Evolutionary conservation across 2,888 invertebrate species (phyloP).

Genomic region (Eristalis tenax): DNA sequence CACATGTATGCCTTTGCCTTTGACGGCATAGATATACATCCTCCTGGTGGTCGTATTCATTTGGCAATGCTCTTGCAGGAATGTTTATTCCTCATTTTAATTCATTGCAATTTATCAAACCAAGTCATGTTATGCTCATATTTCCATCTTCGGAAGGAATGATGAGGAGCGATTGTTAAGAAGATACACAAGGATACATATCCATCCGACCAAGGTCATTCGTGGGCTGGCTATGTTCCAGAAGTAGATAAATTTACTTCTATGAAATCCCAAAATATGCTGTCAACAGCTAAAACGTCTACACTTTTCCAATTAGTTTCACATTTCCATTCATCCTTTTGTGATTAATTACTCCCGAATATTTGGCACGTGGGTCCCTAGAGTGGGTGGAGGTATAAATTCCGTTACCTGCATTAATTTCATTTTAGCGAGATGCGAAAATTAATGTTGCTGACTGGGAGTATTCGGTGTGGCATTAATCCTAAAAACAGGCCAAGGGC

Average conservation of each 20-base stretch:
- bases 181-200: not conserved
- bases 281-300: conserved; percentile 30
- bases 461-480: conserved; percentile 53
- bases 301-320: conserved; percentile 48
- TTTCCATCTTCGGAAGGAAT: not conserved
- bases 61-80: not conserved
- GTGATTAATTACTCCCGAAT: conserved; percentile 52
- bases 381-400: conserved; percentile 23
- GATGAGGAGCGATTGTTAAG: not conserved
- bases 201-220: not conserved
- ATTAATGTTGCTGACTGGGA: conserved; percentile 57
- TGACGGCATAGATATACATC: not conserved
- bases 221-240: not conserved
- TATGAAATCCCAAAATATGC: not conserved
- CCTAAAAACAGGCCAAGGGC: conserved; percentile 56
- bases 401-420: conserved; percentile 48
- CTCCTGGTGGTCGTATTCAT: not conserved
- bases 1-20: not conserved
- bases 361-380: conserved; percentile 37
- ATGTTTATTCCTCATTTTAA: not conserved
- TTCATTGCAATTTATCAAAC: not conserved
- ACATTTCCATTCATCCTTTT: conserved; percentile 52
- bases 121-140: not conserved
- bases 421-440: conserved; percentile 55
- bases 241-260: conserved; percentile 1